These are phyloP conservation scores for Smithornis capensis DNA, from an alignment of 2,113 vertebrate genomes.

Conservation along the genomic window DNA sequence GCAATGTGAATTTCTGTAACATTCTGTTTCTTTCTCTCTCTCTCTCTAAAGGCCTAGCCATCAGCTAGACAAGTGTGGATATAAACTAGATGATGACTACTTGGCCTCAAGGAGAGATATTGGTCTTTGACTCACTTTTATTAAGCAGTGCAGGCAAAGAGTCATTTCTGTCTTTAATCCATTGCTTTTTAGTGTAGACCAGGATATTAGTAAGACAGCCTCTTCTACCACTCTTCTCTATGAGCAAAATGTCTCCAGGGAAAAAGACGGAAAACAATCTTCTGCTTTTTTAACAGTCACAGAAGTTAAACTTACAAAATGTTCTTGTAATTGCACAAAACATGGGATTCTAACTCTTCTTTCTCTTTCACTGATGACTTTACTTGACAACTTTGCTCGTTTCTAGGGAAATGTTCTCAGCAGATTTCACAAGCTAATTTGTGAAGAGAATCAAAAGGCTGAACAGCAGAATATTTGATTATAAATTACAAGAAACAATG, in stretches of 20 bases:
- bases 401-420: background rate
- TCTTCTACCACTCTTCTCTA: background rate
- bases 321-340: background rate
- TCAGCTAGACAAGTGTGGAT: slow-evolving; percentile 3
- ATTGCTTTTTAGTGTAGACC: slow-evolving; percentile 19
- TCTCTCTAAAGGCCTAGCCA: background rate
- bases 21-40: background rate
- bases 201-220: background rate
- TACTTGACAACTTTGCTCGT: background rate
- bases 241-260: background rate
- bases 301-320: slow-evolving; percentile 22
- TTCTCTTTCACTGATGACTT: background rate
- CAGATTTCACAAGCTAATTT: background rate
- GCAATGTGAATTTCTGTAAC: background rate
- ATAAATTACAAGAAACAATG: background rate
- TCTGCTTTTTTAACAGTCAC: background rate
- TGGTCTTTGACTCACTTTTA: slow-evolving; percentile 25
- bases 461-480: background rate
- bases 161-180: background rate
- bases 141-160: background rate
- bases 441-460: background rate
- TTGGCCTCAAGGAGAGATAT: background rate
- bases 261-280: slow-evolving; percentile 21
- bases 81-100: slow-evolving; percentile 26
- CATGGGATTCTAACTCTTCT: background rate